Conservation (phyloP, 2,113 vertebrate species). For the Agelaius phoeniceus region DNA sequence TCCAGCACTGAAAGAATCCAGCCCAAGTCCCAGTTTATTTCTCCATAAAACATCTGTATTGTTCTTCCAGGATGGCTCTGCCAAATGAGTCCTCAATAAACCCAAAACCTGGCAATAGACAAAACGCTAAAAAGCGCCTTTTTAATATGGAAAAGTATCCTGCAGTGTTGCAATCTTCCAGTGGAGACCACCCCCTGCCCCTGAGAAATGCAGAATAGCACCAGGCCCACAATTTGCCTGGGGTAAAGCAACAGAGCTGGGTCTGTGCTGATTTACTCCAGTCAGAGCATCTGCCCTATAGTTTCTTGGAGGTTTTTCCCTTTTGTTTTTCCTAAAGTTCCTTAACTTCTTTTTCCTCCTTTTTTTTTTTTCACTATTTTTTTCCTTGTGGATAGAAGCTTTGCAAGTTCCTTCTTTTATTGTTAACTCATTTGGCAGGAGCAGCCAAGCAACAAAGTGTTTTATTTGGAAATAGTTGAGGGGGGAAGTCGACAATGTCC, state of each 20-base stretch:
- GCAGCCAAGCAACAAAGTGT: conserved; percentile 61
- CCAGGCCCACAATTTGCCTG: conserved; percentile 50
- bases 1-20: conserved; percentile 63
- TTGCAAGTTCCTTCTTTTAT: conserved; percentile 64
- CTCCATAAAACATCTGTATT: conserved; percentile 73
- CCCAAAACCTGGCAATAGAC: conserved; percentile 68
- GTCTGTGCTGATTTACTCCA: conserved; percentile 38
- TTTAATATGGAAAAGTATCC: conserved; percentile 75
- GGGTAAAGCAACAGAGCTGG: conserved; percentile 42
- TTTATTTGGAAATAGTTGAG: conserved; percentile 72
- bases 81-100: conserved; percentile 73
- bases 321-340: not conserved
- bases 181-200: conserved; percentile 66
- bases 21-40: conserved; percentile 64
- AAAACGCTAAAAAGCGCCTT: conserved; percentile 66
- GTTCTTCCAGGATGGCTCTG: conserved; percentile 70
- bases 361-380: not conserved
- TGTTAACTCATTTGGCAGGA: conserved; percentile 69
- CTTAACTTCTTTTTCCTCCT: not conserved
- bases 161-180: conserved; percentile 68
- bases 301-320: not conserved
- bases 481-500: conserved; percentile 49
- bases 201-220: conserved; percentile 62
- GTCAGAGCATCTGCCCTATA: conserved; percentile 34
- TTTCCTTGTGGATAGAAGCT: conserved; percentile 20